These are phyloP conservation scores for Anas platyrhynchos DNA, from an alignment of 2,113 vertebrate genomes.

Conservation along the genomic window DNA sequence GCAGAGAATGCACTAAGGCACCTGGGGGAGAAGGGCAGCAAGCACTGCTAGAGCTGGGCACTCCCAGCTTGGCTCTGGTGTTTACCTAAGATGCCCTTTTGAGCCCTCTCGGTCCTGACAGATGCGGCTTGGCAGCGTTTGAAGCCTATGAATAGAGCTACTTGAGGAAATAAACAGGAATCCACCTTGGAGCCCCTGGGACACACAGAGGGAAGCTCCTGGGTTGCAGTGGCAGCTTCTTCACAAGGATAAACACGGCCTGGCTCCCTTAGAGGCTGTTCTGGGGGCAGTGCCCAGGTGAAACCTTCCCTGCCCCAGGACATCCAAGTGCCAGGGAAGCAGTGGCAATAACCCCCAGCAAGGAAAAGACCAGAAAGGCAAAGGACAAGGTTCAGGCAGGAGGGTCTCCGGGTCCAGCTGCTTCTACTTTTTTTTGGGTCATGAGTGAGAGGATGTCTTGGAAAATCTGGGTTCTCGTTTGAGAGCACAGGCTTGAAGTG, in stretches of 20 bases:
- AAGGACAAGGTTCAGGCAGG: neutral
- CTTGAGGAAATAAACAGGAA: slow-evolving; percentile 59
- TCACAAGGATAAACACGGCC: neutral
- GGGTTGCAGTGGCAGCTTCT: neutral
- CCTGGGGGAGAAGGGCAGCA: neutral
- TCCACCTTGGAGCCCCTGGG: neutral
- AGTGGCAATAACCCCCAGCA: neutral
- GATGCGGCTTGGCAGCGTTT: slow-evolving; percentile 24
- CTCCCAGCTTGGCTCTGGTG: neutral
- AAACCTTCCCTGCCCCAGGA: neutral
- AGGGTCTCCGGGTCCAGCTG: neutral
- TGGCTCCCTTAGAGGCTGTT: neutral
- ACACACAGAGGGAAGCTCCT: neutral
- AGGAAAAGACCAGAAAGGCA: neutral
- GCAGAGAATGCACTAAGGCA: neutral
- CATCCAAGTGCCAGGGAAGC: neutral
- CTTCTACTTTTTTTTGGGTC: neutral
- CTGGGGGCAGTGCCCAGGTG: neutral
- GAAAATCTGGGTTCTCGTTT: neutral
- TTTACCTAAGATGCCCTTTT: neutral
- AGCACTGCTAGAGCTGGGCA: neutral
- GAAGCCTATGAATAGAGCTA: slow-evolving; percentile 37
- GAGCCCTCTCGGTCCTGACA: neutral
- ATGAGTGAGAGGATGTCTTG: neutral
- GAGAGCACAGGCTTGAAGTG: neutral